These are phyloP conservation scores for Sterrhoptilus dennistouni DNA, from an alignment of 2,113 vertebrate species.

Conservation along the genomic window DNA sequence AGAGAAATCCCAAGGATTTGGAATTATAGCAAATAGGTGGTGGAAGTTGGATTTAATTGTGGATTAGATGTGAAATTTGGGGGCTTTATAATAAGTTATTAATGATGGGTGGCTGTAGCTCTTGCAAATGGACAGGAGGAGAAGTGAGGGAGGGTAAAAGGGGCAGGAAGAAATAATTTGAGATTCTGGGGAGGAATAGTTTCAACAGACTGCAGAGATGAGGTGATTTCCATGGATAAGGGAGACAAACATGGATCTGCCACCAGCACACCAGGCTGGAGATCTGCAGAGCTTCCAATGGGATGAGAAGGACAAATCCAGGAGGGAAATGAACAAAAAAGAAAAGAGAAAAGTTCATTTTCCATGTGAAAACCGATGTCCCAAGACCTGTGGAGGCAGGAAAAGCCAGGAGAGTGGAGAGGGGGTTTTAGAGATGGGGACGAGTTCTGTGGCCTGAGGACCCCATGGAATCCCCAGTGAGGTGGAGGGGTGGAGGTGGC, in stretches of 20 bases:
- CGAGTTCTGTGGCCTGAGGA: accelerated
- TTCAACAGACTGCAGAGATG: not conserved
- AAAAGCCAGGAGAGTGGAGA: not conserved
- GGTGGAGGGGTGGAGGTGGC: not conserved
- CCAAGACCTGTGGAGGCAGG: not conserved
- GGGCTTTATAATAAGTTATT: not conserved
- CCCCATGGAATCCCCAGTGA: accelerated
- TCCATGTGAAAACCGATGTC: accelerated
- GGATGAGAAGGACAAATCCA: not conserved
- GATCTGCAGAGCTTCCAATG: not conserved
- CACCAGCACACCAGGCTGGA: not conserved
- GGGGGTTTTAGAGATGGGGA: accelerated
- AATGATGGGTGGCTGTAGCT: accelerated
- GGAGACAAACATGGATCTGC: accelerated
- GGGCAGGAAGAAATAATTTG: not conserved
- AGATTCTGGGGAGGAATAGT: not conserved
- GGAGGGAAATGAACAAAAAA: not conserved
- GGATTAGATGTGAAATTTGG: not conserved
- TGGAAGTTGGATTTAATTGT: not conserved
- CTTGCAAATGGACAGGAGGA: not conserved
- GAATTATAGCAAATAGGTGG: not conserved
- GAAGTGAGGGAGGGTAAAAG: not conserved
- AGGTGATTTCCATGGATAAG: not conserved
- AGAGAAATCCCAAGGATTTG: not conserved
- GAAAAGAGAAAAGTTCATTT: not conserved